These are phyloP conservation scores for Leptinotarsa tumamoca DNA, from an alignment of 2,888 invertebrate genomes.

Conservation along the genomic window DNA sequence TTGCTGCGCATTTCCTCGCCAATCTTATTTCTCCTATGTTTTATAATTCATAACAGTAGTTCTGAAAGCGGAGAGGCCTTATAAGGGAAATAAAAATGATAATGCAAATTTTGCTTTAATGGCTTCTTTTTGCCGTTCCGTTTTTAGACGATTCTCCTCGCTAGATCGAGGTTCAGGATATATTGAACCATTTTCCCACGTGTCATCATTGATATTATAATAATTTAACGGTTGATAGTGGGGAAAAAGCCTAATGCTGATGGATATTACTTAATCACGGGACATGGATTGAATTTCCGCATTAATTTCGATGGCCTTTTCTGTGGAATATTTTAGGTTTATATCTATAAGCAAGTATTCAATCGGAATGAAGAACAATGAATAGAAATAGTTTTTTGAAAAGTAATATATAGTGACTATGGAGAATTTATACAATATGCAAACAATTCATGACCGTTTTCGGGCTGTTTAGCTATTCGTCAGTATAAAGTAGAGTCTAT, in stretches of 20 bases:
- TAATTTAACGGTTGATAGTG: background rate
- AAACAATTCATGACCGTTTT: too few species aligned
- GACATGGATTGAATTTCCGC: background rate
- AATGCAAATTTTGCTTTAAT: conserved; percentile 17
- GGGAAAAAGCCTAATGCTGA: background rate
- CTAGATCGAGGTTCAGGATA: background rate
- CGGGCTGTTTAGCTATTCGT: too few species aligned
- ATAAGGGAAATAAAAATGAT: conserved; percentile 19
- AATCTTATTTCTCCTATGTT: conserved; percentile 21
- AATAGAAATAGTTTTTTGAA: too few species aligned
- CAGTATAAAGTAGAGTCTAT: too few species aligned
- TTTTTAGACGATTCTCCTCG: background rate
- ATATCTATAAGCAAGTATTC: too few species aligned
- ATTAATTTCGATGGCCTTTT: too few species aligned
- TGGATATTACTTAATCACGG: background rate
- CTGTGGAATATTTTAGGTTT: too few species aligned
- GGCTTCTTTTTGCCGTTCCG: conserved; percentile 14
- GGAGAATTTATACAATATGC: too few species aligned
- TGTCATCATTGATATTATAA: background rate
- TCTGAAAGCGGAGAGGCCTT: conserved; percentile 16
- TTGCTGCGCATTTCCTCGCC: conserved; percentile 12
- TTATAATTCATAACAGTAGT: conserved; percentile 21
- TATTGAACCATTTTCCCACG: conserved; percentile 1
- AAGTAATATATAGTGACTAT: too few species aligned
- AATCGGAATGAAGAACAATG: too few species aligned